Evolutionary conservation across 2,113 vertebrate genomes (phyloP), one percentile per base, ranked within the genome.

Genomic region (Theropithecus gelada): DNA sequence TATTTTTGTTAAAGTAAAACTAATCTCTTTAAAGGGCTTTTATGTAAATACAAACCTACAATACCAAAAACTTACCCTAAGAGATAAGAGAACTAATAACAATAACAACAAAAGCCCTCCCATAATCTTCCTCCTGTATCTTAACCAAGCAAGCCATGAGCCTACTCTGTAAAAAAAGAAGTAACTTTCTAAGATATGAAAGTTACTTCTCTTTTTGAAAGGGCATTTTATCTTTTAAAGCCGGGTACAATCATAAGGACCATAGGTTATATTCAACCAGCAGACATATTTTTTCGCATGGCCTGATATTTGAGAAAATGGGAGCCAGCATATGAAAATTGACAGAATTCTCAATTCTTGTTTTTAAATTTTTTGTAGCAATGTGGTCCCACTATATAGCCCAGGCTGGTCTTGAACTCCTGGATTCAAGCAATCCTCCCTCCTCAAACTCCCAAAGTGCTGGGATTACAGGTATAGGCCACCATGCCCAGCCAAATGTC

Each of bases 1-100:
- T 52, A 32, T 73, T 94, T 97, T 78, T 86, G 64, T 13, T 81
- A 68, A 88, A 93, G 32, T 84, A 92, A 89, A 95, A 64, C 78
- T 48, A 38, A 94, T n/a, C 59, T 80, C 40, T 88, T 84, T 82
- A 88, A 57, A 68, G 16, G 13, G 32, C 38, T 72, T 89, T 83
- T 73, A 75, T 72, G 14, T 64, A 79, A 76, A 48, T 25, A 90
- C 43, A 35, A 68, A 76, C 55, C 35, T 45, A 55, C 18, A 88
- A 72, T 23, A 85, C 17, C 66, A 10, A 55, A 83, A 76, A 90
- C 20, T 30, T 76, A 86, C 40, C 66, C 27, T 59, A 55, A 83
- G 40, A 64, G 45, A 78, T 10, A 20, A 14, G 48, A 66, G 73
- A 93, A 40, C 45, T 52, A 52, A 25, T 27, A 55, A 25, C 43